These are phyloP conservation scores for Zoanthus gigantus DNA, from an alignment of 92 coral and sea anemone species.

Conservation along the genomic window DNA sequence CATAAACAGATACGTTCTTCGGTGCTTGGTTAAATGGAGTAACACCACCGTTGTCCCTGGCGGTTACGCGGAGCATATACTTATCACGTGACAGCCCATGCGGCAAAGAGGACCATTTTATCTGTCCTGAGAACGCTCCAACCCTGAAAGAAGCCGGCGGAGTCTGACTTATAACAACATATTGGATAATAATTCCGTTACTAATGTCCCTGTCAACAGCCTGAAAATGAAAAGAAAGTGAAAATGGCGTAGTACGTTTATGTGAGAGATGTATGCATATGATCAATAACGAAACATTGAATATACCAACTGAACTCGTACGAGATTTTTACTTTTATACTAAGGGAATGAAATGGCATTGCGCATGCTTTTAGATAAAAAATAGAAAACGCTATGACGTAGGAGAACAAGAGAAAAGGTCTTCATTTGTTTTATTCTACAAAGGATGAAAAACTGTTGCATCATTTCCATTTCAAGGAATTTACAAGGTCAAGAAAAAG, in stretches of 20 bases:
- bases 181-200: constrained; percentile 62
- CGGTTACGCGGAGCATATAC: constrained; percentile 64
- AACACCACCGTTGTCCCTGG: constrained; percentile 70
- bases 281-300: neutral
- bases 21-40: constrained; percentile 68
- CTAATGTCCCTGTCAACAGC: constrained; percentile 87
- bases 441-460: too few relatives aligned
- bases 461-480: too few relatives aligned
- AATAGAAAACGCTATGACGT: too few relatives aligned
- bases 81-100: constrained; percentile 11
- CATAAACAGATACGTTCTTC: constrained; percentile 63
- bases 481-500: too few relatives aligned
- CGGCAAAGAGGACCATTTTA: constrained; percentile 46
- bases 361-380: too few relatives aligned
- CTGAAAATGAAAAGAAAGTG: constrained; percentile 18
- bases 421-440: too few relatives aligned
- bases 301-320: too few relatives aligned
- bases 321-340: too few relatives aligned
- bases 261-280: neutral
- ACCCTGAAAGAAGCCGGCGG: constrained; percentile 61
- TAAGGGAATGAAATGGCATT: too few relatives aligned
- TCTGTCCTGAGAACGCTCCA: constrained; percentile 63
- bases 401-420: too few relatives aligned
- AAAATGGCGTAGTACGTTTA: neutral
- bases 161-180: constrained; percentile 52